Conservation (phyloP, 2,888 invertebrate species). For the Drosophila flavopinicola region DNA sequence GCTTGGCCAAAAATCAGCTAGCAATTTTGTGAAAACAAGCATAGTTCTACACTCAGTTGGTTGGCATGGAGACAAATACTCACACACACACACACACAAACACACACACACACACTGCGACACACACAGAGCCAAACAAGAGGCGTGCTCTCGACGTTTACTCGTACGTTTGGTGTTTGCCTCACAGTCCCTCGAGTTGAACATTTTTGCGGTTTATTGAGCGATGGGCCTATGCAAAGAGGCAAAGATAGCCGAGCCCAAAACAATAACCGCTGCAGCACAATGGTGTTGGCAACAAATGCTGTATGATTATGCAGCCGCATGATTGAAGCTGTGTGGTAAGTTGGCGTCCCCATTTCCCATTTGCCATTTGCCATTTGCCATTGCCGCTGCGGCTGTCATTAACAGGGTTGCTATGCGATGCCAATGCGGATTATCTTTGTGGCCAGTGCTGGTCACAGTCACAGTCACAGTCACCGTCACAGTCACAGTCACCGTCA, state of each 20-base stretch:
- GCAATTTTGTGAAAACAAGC: conserved; percentile 20
- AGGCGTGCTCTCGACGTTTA: conserved; percentile 12
- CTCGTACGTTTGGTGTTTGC: not conserved
- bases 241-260: conserved; percentile 38
- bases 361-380: not conserved
- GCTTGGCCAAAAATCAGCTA: conserved; percentile 35
- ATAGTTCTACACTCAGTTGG: conserved; percentile 33
- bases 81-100: conserved; percentile 14
- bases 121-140: not conserved
- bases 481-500: too few species aligned
- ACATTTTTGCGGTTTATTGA: conserved; percentile 52
- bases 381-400: conserved; percentile 40
- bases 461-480: too few species aligned
- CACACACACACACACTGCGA: too few species aligned
- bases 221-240: conserved; percentile 53
- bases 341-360: conserved; percentile 28
- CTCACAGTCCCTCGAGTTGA: conserved; percentile 24
- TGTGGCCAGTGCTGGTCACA: conserved; percentile 35
- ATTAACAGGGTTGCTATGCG: conserved; percentile 48
- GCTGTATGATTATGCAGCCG: conserved; percentile 55
- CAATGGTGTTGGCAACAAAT: conserved; percentile 40
- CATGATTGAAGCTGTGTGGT: conserved; percentile 57
- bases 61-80: conserved; percentile 38
- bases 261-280: conserved; percentile 54
- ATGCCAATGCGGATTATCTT: conserved; percentile 45